Evolutionary conservation across 2,888 invertebrate species (phyloP).

Genomic region (Imbricaverruca yamaguchii): DNA sequence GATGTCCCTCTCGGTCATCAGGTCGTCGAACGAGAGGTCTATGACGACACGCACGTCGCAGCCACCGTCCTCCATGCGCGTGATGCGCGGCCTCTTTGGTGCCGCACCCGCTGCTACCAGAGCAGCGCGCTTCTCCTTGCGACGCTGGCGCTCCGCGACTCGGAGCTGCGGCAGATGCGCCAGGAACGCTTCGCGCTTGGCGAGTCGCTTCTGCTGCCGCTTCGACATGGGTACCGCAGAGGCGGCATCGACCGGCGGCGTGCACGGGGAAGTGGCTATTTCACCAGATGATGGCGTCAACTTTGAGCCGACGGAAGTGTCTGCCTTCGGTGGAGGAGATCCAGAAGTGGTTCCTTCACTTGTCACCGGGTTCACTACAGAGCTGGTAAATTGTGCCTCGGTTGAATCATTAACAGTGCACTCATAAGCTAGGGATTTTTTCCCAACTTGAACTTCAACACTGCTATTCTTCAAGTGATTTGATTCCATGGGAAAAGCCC

Average conservation of each 20-base stretch:
- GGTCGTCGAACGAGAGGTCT: conserved; percentile 82
- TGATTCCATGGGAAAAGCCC: too few relatives aligned
- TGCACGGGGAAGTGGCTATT: too few relatives aligned
- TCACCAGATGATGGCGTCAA: too few relatives aligned
- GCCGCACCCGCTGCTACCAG: not conserved
- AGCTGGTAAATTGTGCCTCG: too few relatives aligned
- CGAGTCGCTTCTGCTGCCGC: conserved; percentile 22
- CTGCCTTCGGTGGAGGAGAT: not conserved
- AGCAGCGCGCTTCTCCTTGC: not conserved
- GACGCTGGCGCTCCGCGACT: not conserved
- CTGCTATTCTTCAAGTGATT: too few relatives aligned
- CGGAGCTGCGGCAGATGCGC: conserved; percentile 3
- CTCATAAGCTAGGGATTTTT: too few relatives aligned
- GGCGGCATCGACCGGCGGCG: not conserved
- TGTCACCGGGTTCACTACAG: too few relatives aligned
- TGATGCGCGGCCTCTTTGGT: not conserved
- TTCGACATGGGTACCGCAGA: conserved; percentile 19
- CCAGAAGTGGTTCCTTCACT: not conserved
- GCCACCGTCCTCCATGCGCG: not conserved
- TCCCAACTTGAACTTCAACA: too few relatives aligned
- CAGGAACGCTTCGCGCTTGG: conserved; percentile 18
- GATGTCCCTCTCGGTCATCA: conserved; percentile 69
- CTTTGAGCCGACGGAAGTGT: not conserved
- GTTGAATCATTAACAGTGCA: too few relatives aligned
- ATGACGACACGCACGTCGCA: conserved; percentile 54